Evolutionary conservation across 2,113 vertebrate species (phyloP).

Genomic region (Catharus bicknelli): DNA sequence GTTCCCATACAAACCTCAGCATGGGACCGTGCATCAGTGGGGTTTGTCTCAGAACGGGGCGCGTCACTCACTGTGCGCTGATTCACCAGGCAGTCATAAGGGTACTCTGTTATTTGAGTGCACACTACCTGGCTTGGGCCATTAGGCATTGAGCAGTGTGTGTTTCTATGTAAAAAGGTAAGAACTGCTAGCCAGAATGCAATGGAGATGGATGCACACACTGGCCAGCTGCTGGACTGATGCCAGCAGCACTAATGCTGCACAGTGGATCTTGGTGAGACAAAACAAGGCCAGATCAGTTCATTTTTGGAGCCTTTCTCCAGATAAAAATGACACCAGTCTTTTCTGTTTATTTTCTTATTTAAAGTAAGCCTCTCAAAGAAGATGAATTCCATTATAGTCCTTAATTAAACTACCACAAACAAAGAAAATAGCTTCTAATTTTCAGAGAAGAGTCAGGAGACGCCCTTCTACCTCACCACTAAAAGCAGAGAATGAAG

Average conservation of each 20-base stretch:
- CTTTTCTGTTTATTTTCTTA: neutral
- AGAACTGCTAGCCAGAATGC: neutral
- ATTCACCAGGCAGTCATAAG: neutral
- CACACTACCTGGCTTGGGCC: neutral
- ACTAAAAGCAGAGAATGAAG: neutral
- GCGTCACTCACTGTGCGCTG: fast-evolving
- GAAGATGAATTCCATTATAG: neutral
- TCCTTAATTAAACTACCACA: neutral
- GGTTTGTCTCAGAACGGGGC: neutral
- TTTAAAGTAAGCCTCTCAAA: neutral
- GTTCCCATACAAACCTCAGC: fast-evolving
- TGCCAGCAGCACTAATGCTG: neutral
- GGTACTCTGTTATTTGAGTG: neutral
- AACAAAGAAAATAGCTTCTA: neutral
- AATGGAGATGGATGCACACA: fast-evolving
- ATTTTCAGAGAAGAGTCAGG: neutral
- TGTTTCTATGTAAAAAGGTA: neutral
- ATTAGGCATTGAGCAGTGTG: neutral
- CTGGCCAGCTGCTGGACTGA: neutral
- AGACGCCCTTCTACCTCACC: neutral
- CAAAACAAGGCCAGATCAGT: neutral
- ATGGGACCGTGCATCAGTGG: fast-evolving
- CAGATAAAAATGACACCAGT: neutral
- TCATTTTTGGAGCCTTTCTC: neutral
- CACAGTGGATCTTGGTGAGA: neutral